phyloP scores from a whole-genome alignment of 1,140 invertebrate genomes.

The Metaphire vulgaris region DNA sequence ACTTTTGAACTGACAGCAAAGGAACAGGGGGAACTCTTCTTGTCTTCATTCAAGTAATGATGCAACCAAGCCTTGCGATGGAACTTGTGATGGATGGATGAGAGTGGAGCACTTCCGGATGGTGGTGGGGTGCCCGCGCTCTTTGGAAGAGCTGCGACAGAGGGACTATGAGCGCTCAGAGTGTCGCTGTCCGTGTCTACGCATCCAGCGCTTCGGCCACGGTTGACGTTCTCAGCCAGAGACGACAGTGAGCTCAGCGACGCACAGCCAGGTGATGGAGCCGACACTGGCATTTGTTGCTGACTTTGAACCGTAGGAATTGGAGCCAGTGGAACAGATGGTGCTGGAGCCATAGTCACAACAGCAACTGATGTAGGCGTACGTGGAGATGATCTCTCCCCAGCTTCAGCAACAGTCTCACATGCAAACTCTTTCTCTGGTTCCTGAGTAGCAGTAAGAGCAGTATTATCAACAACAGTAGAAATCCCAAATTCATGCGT shows the following conservation, averaged over 20 bases:
- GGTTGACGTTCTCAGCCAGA: neutral
- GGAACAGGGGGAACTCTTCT: conserved; percentile 29
- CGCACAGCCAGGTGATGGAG: neutral
- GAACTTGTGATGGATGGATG: conserved; percentile 53
- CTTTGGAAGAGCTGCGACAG: conserved; percentile 20
- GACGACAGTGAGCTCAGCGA: neutral
- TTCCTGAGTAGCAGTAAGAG: neutral
- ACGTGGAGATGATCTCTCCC: neutral
- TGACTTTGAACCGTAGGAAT: neutral
- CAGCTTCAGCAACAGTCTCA: neutral
- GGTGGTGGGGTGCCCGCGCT: conserved; percentile 26
- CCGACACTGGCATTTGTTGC: neutral
- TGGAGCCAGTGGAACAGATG: neutral
- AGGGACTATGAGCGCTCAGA: conserved; percentile 50
- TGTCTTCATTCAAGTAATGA: conserved; percentile 65
- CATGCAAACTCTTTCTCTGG: neutral
- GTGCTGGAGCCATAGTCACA: neutral
- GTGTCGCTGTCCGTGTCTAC: conserved; percentile 50
- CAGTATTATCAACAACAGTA: neutral
- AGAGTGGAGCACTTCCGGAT: conserved; percentile 14
- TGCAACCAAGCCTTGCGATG: conserved; percentile 86
- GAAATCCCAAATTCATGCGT: neutral
- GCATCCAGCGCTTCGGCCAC: neutral
- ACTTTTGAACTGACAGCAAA: conserved; percentile 3
- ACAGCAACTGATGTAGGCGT: neutral